Evolutionary conservation across 2,113 vertebrate species (phyloP).

Genomic region (Xenotilapia longispinis): DNA sequence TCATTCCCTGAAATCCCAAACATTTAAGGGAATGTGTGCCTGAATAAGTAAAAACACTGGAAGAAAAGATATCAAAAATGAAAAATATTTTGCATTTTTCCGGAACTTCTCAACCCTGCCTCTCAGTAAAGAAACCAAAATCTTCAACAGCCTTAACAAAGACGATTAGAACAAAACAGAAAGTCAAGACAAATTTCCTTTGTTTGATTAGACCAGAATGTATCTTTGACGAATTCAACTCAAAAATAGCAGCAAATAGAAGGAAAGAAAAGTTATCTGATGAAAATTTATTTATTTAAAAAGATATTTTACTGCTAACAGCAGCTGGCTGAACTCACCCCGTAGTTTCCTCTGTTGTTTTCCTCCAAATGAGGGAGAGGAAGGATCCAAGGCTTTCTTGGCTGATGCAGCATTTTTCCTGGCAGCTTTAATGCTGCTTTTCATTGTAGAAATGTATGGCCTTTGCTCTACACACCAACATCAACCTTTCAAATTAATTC

Average conservation of each 20-base stretch:
- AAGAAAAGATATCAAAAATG: not conserved
- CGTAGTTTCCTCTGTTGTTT: not conserved
- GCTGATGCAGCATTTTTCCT: not conserved
- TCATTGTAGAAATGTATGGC: not conserved
- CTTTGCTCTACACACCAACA: not conserved
- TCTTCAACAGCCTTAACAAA: not conserved
- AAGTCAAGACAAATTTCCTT: not conserved
- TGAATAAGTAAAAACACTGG: not conserved
- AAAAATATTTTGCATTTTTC: not conserved
- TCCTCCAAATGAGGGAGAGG: not conserved
- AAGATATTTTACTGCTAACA: not conserved
- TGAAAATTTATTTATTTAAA: not conserved
- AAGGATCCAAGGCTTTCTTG: not conserved
- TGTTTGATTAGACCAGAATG: not conserved
- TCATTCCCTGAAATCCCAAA: not conserved
- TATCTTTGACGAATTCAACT: not conserved
- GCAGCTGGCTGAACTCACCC: not conserved
- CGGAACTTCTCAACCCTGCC: accelerated
- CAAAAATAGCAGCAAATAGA: not conserved
- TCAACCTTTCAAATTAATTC: not conserved
- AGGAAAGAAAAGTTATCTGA: not conserved
- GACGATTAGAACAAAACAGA: not conserved
- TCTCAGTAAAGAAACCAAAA: not conserved
- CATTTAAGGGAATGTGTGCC: not conserved
- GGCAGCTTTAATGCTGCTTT: not conserved